Evolutionary conservation across 2,113 vertebrate species (phyloP).

Genomic region (Anas platyrhynchos): DNA sequence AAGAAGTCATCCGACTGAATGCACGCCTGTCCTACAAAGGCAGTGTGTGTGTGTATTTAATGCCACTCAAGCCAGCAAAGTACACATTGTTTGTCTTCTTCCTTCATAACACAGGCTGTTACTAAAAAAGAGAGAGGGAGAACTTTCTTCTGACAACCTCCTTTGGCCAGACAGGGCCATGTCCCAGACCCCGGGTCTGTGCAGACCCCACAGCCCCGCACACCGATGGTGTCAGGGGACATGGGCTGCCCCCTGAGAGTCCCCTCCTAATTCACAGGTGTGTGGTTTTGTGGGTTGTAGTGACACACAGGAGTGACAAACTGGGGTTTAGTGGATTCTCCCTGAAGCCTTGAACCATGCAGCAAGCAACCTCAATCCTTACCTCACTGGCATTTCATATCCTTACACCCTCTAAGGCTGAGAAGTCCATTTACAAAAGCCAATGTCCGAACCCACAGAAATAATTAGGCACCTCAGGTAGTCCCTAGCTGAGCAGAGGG

Average conservation of each 20-base stretch:
- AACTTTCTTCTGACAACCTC: not conserved
- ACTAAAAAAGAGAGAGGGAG: not conserved
- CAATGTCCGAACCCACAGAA: not conserved
- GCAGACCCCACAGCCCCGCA: not conserved
- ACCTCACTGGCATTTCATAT: not conserved
- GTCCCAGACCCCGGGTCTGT: not conserved
- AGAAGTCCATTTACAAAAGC: not conserved
- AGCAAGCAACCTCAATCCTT: not conserved
- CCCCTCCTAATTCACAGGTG: not conserved
- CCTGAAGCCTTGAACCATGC: not conserved
- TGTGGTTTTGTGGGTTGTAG: not conserved
- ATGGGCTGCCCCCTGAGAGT: not conserved
- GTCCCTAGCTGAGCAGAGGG: not conserved
- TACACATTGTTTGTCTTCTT: not conserved
- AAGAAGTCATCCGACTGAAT: not conserved
- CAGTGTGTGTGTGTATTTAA: not conserved
- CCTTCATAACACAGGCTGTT: not conserved
- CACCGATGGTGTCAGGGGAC: accelerated
- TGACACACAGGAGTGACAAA: not conserved
- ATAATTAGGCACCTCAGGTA: not conserved
- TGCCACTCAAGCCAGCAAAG: not conserved
- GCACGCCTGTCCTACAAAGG: not conserved
- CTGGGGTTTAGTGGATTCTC: not conserved
- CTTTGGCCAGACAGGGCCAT: not conserved
- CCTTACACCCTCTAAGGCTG: not conserved